These are phyloP conservation scores for Schlechtendalia chinensis DNA, from an alignment of 1,140 invertebrate genomes.

Conservation along the genomic window DNA sequence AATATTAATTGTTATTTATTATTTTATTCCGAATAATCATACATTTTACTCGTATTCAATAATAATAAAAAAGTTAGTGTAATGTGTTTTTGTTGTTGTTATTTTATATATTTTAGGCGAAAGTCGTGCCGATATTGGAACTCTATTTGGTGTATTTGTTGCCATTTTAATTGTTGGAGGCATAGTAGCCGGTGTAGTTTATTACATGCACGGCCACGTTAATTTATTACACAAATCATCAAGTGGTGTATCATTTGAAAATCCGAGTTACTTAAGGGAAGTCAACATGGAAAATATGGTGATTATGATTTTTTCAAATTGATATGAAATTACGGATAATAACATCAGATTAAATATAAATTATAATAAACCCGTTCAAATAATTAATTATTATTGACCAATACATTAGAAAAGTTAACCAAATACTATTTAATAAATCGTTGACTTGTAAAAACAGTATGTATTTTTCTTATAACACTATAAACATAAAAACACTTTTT, in stretches of 20 bases:
- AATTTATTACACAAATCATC: slow-evolving; percentile 59
- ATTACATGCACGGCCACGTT: slow-evolving; percentile 67
- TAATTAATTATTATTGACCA: not conserved
- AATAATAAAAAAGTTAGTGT: not conserved
- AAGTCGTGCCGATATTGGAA: slow-evolving; percentile 59
- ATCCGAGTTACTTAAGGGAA: slow-evolving; percentile 78
- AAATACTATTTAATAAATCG: not conserved
- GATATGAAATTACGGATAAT: too few species aligned
- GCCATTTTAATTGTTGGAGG: slow-evolving; percentile 66
- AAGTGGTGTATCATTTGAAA: slow-evolving; percentile 78
- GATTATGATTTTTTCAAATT: slow-evolving; percentile 19
- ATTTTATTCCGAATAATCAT: not conserved
- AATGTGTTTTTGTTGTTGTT: not conserved
- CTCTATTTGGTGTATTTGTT: slow-evolving; percentile 66
- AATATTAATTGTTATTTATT: not conserved
- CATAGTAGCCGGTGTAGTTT: slow-evolving; percentile 63
- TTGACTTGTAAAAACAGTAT: not conserved
- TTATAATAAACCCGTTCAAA: too few species aligned
- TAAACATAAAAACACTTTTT: not conserved
- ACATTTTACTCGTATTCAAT: not conserved
- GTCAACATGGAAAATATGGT: slow-evolving; percentile 67
- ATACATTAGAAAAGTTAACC: not conserved
- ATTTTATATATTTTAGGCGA: slow-evolving; percentile 51
- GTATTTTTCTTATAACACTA: not conserved
- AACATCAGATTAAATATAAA: too few species aligned